A percentile compares a stretch with the other conserved stretches of the same genome.
Conservation (phyloP, 2,113 vertebrate genomes). For the Gallinago paraguaiae region DNA sequence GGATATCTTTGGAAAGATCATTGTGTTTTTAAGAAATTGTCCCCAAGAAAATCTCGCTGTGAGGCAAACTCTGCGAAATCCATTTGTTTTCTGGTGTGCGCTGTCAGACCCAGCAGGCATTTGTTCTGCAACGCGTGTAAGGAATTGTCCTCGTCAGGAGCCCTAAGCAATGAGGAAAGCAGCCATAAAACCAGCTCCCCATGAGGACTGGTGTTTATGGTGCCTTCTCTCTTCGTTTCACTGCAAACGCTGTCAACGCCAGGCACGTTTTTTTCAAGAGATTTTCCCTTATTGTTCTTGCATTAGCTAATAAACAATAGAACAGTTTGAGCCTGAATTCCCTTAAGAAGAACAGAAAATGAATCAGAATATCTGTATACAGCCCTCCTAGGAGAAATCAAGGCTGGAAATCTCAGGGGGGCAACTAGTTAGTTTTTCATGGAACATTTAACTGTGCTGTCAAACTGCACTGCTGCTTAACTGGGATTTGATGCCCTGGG, state of each 20-base stretch:
- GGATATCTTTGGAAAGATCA: background rate
- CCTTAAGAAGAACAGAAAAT: background rate
- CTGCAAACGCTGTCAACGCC: background rate
- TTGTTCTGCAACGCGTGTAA: background rate
- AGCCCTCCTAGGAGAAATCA: background rate
- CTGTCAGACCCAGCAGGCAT: background rate
- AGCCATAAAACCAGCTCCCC: background rate
- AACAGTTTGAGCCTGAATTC: background rate
- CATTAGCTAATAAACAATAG: accelerated
- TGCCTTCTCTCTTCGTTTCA: background rate
- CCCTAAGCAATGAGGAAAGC: background rate
- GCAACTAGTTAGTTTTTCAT: background rate
- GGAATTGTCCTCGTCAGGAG: background rate
- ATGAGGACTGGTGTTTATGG: background rate
- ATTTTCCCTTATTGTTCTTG: background rate
- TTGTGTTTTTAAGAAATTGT: background rate
- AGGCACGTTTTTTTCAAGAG: background rate
- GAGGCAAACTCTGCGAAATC: background rate
- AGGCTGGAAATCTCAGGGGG: background rate
- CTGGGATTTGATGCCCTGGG: background rate
- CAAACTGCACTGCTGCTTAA: accelerated
- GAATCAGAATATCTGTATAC: background rate
- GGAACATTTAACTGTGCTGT: background rate
- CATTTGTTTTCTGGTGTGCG: accelerated
- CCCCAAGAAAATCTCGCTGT: background rate